phyloP scores from a whole-genome alignment of 2,888 invertebrate species.

The Drosophila lutescens region DNA sequence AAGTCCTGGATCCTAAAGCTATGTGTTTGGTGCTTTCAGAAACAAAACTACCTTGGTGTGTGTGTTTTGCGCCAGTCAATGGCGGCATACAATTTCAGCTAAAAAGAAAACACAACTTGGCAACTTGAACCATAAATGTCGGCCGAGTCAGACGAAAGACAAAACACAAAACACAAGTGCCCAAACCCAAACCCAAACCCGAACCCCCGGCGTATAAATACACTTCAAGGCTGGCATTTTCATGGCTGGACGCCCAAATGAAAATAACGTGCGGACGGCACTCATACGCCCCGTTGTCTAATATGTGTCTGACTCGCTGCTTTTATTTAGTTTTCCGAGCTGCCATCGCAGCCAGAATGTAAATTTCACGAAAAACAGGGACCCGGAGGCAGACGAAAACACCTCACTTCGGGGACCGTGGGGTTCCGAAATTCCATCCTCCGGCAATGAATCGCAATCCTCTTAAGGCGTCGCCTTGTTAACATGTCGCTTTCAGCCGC shows the following conservation, averaged over 20 bases:
- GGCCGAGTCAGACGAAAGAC: constrained; percentile 50
- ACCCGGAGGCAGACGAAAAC: constrained; percentile 13
- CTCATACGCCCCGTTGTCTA: constrained; percentile 36
- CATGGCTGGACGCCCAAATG: constrained; percentile 41
- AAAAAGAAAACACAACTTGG: constrained; percentile 58
- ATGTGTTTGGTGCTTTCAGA: constrained; percentile 40
- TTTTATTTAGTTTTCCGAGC: constrained; percentile 43
- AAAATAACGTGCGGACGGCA: constrained; percentile 13
- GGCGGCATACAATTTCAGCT: constrained; percentile 65
- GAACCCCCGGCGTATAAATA: constrained; percentile 20
- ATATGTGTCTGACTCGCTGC: constrained; percentile 22
- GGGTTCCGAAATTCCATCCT: constrained; percentile 2
- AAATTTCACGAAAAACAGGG: constrained; percentile 51
- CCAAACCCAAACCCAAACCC: constrained; percentile 17
- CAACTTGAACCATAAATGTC: constrained; percentile 67
- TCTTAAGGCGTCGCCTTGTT: constrained; percentile 59
- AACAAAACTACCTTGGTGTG: constrained; percentile 28
- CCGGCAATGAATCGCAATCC: constrained; percentile 13
- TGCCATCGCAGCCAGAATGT: constrained; percentile 14
- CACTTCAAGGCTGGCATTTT: constrained; percentile 37
- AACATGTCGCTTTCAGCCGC: constrained; percentile 68
- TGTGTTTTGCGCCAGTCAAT: constrained; percentile 56
- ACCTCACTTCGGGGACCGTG: constrained; percentile 3
- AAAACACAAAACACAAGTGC: constrained; percentile 25
- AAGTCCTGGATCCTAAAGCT: constrained; percentile 69